These are phyloP conservation scores for Torymus auratus DNA, from an alignment of 2,888 invertebrate genomes.

Conservation along the genomic window DNA sequence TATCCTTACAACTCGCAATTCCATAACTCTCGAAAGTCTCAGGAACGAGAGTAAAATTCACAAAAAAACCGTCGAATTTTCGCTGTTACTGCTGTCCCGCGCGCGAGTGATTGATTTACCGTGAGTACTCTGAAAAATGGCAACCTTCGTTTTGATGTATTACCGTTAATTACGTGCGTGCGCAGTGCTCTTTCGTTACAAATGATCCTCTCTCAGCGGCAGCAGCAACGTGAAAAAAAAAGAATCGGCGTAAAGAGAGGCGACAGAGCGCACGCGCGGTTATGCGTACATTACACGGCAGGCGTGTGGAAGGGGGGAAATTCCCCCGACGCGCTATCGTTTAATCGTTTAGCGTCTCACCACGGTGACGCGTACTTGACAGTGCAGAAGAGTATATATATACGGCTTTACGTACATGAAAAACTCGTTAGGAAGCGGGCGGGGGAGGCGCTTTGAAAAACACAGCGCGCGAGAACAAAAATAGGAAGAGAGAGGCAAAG, in stretches of 20 bases:
- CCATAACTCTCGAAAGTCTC: neutral
- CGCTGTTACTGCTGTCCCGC: neutral
- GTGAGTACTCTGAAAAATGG: conserved; percentile 32
- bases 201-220: conserved; percentile 17
- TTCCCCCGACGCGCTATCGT: no score
- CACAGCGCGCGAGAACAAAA: neutral
- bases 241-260: neutral
- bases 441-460: conserved; percentile 16
- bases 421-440: conserved; percentile 39
- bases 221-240: conserved; percentile 17
- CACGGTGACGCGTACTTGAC: neutral
- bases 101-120: conserved; percentile 31
- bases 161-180: conserved; percentile 36
- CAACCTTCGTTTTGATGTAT: conserved; percentile 33
- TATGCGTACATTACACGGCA: neutral
- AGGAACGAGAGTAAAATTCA: neutral
- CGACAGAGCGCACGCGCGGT: neutral
- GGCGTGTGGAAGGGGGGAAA: no score
- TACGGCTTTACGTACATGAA: conserved; percentile 40
- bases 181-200: conserved; percentile 22
- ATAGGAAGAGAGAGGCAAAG: conserved; percentile 14
- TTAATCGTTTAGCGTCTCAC: no score
- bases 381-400: neutral
- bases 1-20: no score
- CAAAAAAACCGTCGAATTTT: conserved; percentile 8